Conservation (phyloP, 2,888 invertebrate species). For the Plebejus argus region DNA sequence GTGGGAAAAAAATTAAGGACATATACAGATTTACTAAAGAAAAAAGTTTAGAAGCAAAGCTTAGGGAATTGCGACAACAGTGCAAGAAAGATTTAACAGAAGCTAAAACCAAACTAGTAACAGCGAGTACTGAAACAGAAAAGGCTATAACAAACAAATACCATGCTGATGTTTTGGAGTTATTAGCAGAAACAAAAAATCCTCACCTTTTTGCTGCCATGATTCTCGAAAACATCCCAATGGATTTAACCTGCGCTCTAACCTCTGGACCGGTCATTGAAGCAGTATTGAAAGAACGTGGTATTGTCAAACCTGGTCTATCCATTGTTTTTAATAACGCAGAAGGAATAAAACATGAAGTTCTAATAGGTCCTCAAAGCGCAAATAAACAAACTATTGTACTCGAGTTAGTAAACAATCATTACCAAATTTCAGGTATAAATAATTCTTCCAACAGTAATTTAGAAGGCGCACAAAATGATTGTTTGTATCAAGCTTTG, state of each 20-base stretch:
- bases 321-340: conserved; percentile 7
- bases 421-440: conserved; percentile 11
- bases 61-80: conserved; percentile 19
- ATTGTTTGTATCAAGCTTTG: conserved; percentile 29
- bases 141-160: conserved; percentile 24
- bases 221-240: conserved; percentile 30
- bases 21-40: conserved; percentile 23
- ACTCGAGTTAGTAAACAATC: conserved; percentile 29
- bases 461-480: conserved; percentile 8
- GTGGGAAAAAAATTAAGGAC: conserved; percentile 30
- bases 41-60: conserved; percentile 13
- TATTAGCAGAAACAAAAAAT: conserved; percentile 25
- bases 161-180: conserved; percentile 26
- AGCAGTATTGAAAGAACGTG: conserved; percentile 6
- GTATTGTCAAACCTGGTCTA: conserved; percentile 20
- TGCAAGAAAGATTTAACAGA: conserved; percentile 19
- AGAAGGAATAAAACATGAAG: conserved; percentile 30
- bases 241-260: conserved; percentile 32
- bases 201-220: conserved; percentile 30
- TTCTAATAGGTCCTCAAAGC: conserved; percentile 13
- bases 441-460: not conserved
- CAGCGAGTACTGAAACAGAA: not conserved
- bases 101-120: not conserved
- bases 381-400: not conserved
- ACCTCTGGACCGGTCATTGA: conserved; percentile 20